These are phyloP conservation scores for Drosophila paramelanica DNA, from an alignment of 2,888 invertebrate genomes.

Conservation along the genomic window DNA sequence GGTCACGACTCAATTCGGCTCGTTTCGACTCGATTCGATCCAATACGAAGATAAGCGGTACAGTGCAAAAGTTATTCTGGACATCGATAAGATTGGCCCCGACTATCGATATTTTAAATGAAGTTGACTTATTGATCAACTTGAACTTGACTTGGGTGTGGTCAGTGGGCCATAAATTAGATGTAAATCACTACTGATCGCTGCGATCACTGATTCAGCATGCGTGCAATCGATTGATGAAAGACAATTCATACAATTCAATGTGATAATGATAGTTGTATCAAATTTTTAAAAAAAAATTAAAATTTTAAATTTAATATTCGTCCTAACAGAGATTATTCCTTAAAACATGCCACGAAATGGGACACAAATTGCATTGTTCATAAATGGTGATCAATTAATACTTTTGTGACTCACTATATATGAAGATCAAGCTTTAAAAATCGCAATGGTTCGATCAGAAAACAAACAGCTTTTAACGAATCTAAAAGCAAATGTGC, in stretches of 20 bases:
- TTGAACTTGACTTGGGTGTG: constrained; percentile 61
- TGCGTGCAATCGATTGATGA: not conserved
- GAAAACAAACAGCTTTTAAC: constrained; percentile 4
- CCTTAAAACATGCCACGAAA: too few species aligned
- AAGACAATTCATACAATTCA: not conserved
- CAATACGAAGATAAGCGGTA: constrained; percentile 33
- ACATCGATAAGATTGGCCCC: constrained; percentile 48
- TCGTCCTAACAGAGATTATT: too few species aligned
- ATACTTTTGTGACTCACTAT: too few species aligned
- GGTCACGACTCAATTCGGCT: constrained; percentile 3
- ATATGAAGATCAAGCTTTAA: not conserved
- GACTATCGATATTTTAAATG: constrained; percentile 32
- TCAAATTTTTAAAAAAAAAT: too few species aligned
- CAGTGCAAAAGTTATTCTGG: constrained; percentile 10
- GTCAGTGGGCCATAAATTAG: constrained; percentile 42
- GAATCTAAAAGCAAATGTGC: constrained; percentile 1
- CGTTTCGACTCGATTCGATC: constrained; percentile 4
- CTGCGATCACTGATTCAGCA: constrained; percentile 3
- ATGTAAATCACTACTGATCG: constrained; percentile 18
- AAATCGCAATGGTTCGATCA: constrained; percentile 9
- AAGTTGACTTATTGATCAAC: constrained; percentile 34
- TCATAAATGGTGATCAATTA: too few species aligned
- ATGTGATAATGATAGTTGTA: not conserved
- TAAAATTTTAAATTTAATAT: too few species aligned
- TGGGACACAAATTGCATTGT: too few species aligned